Conservation (phyloP, 2,888 invertebrate species). For the Muscina levida region DNA sequence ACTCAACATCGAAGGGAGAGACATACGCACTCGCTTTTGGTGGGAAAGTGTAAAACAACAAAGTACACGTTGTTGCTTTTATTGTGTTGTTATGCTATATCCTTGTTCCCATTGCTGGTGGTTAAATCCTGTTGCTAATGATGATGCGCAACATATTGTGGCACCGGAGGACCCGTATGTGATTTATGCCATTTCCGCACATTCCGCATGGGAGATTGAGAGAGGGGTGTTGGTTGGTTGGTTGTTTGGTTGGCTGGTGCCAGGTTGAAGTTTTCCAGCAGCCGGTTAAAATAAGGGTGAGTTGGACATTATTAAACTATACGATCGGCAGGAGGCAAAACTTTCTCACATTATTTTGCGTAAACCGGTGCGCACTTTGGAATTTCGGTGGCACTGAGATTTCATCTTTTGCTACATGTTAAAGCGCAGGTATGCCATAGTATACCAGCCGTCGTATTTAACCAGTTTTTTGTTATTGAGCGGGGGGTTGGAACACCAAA, state of each 20-base stretch:
- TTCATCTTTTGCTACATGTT: constrained; percentile 57
- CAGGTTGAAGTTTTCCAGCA: constrained; percentile 59
- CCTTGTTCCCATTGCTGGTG: constrained; percentile 39
- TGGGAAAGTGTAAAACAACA: constrained; percentile 55
- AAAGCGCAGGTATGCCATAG: constrained; percentile 65
- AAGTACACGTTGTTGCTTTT: constrained; percentile 18
- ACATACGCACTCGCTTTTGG: constrained; percentile 42
- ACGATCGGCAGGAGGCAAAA: constrained; percentile 21
- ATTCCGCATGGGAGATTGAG: neutral
- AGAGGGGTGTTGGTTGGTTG: constrained; percentile 58
- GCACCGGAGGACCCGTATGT: constrained; percentile 47
- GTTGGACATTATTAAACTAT: constrained; percentile 9
- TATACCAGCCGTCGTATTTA: constrained; percentile 64
- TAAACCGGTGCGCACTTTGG: constrained; percentile 53
- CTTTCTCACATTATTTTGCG: constrained; percentile 55
- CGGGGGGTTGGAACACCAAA: constrained; percentile 54
- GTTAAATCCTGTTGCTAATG: constrained; percentile 65
- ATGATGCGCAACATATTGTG: constrained; percentile 67
- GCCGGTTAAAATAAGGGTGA: constrained; percentile 56
- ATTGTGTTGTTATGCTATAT: neutral
- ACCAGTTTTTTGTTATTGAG: constrained; percentile 42
- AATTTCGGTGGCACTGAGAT: constrained; percentile 9
- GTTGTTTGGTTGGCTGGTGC: constrained; percentile 48
- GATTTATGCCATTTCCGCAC: constrained; percentile 24
- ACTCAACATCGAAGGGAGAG: constrained; percentile 10